A percentile compares a stretch with the other conserved stretches of the same genome.
These are phyloP conservation scores for Chrysolophus pictus DNA, from an alignment of 2,797 vertebrate genomes.

Conservation along the genomic window DNA sequence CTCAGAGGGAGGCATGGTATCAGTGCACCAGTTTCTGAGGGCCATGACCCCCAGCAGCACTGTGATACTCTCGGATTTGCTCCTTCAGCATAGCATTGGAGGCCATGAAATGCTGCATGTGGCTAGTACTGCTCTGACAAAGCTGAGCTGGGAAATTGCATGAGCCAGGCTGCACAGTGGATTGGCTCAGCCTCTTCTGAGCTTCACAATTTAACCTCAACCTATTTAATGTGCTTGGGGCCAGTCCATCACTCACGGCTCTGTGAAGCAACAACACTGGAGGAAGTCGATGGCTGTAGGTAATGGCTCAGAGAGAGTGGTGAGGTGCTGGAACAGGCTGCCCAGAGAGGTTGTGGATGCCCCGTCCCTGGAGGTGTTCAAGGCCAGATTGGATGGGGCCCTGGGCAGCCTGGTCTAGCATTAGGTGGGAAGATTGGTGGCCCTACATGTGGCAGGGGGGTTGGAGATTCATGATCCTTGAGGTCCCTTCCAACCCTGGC, in stretches of 20 bases:
- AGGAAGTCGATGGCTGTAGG: neutral
- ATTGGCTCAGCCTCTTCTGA: neutral
- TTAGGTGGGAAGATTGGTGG: too few relatives aligned
- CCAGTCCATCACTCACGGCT: neutral
- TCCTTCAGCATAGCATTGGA: accelerated
- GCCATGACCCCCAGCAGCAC: accelerated
- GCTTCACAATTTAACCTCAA: neutral
- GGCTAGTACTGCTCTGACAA: neutral
- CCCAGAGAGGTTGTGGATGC: too few relatives aligned
- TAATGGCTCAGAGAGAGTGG: too few relatives aligned
- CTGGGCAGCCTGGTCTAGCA: too few relatives aligned
- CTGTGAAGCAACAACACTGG: neutral
- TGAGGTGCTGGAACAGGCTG: too few relatives aligned
- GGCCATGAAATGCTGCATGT: accelerated
- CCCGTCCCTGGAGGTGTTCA: too few relatives aligned
- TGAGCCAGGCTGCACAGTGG: neutral
- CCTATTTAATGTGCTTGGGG: neutral
- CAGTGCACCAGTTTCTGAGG: neutral
- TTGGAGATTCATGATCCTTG: too few relatives aligned
- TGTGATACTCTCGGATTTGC: neutral
- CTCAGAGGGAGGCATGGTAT: accelerated
- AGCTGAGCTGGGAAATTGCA: neutral
- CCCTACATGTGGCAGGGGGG: too few relatives aligned
- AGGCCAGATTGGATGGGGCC: too few relatives aligned
- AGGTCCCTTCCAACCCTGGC: too few relatives aligned